Conservation (phyloP, 2,113 vertebrate species). For the Fukomys damarensis region DNA sequence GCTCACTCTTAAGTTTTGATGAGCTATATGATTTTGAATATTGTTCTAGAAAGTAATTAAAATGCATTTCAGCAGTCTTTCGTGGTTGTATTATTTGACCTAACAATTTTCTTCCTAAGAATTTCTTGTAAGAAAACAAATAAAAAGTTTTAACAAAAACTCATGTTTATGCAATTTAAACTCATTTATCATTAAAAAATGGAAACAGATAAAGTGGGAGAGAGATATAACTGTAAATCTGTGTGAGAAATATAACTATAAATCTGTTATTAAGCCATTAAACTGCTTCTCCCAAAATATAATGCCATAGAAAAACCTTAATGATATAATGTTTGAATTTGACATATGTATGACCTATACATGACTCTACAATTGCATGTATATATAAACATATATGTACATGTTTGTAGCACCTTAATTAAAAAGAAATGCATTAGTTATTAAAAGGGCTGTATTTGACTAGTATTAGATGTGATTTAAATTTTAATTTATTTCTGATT, state of each 20-base stretch:
- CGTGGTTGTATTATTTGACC: background rate
- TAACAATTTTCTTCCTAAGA: slow-evolving; percentile 19
- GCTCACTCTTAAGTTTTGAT: background rate
- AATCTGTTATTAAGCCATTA: background rate
- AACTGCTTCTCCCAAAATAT: background rate
- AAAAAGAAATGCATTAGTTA: background rate
- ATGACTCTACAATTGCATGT: no score
- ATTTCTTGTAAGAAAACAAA: slow-evolving; percentile 14
- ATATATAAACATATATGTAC: background rate
- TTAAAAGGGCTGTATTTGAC: background rate
- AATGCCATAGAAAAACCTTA: background rate
- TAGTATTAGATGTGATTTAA: background rate
- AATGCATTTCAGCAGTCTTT: background rate
- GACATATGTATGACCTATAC: background rate
- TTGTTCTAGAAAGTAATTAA: slow-evolving; percentile 33
- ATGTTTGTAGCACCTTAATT: background rate
- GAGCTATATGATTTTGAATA: background rate
- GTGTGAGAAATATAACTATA: background rate
- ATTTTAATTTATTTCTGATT: slow-evolving; percentile 31
- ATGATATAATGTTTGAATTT: background rate
- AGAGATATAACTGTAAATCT: background rate
- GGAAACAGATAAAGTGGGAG: background rate
- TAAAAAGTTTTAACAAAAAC: slow-evolving; percentile 6
- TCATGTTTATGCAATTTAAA: background rate
- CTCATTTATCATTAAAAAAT: slow-evolving; percentile 49